Base-by-base conservation (phyloP, 2,888 invertebrate species). In the Callyntrura sp. region DNA sequence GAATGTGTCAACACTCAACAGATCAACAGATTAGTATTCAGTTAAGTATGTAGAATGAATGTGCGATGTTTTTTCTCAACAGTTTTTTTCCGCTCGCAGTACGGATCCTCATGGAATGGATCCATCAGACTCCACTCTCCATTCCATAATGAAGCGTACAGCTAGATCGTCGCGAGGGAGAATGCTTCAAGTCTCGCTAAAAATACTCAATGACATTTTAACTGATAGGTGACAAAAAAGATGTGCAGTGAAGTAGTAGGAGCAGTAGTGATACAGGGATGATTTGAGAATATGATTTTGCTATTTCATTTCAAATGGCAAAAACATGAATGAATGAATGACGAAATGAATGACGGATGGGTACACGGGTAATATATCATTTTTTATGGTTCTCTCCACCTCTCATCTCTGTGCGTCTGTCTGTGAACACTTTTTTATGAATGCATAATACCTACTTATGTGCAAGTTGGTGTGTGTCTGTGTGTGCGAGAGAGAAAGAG, bases 311-410 rank as follows among this genome's bases (percentile, higher is more conserved):
- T 35, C 12, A 28, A 35, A 35, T 35, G 6, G 35, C 14, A 68
- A 68, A 68, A 68, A 68, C 2, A 9, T 68, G 65, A 68, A 68
- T 68, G 65, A 68, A 68, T 68, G 65, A 68, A 28, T 68, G 65
- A 68, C 14, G 35, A 35, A 6, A 35, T 35, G 35, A 35, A 35
- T 35, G 65, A 68, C 35, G 35, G 35, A 68, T 68, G 6, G 2
- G 35, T 2, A 6, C 6, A 35, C 35, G 65, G 65, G 35, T 14
- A 28, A 9, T 68, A 35, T 68, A 68, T 68, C 25, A 35, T 12
- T 68, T 25, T 68, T 68, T 28, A 68, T 35, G 65, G 35, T 28
- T 68, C 35, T 68, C 28, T 68, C 14, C n/a, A 28, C 28, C n/a
- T 28, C 23, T 65, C 28, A 14, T 62, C 23, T 62, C 20, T 20